A percentile compares a stretch with the other conserved stretches of the same genome.
phyloP scores from a whole-genome alignment of 2,888 invertebrate species.

The Eubasilissa splendida region DNA sequence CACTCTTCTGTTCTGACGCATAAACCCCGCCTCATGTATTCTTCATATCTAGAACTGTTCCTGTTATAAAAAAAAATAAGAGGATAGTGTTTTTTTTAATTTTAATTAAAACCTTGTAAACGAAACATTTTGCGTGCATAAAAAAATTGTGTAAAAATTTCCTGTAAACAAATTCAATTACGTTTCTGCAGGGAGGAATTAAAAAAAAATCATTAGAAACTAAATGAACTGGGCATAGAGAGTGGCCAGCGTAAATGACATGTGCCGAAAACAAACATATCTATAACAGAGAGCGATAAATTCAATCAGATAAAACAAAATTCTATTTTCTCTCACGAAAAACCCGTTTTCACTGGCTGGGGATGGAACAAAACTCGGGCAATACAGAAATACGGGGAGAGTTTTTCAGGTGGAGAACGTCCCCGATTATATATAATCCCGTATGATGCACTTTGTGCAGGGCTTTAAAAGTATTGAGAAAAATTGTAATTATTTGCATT shows the following conservation, averaged over 20 bases:
- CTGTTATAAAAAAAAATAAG: no score
- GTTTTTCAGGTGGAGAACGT: constrained; percentile 15
- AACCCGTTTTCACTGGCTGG: constrained; percentile 25
- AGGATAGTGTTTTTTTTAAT: no score
- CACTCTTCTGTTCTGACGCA: no score
- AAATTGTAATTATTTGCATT: no score
- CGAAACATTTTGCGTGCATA: no score
- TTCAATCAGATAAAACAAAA: constrained; percentile 40
- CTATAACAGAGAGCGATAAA: constrained; percentile 35
- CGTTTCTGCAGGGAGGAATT: constrained; percentile 11
- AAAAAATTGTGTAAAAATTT: no score
- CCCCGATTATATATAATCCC: constrained; percentile 34
- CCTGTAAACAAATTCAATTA: constrained; percentile 4
- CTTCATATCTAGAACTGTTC: no score
- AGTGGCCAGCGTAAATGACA: constrained; percentile 27
- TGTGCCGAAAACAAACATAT: constrained; percentile 34
- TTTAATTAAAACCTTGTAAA: no score
- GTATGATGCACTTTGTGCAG: neutral
- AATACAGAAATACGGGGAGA: constrained; percentile 1
- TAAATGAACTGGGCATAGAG: constrained; percentile 8
- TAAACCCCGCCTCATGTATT: no score
- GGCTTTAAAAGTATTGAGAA: neutral
- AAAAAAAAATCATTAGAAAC: constrained; percentile 22
- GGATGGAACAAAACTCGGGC: constrained; percentile 1
- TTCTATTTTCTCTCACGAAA: constrained; percentile 39